Conservation (phyloP, 2,888 invertebrate species). For the Pterobdella sp. region DNA sequence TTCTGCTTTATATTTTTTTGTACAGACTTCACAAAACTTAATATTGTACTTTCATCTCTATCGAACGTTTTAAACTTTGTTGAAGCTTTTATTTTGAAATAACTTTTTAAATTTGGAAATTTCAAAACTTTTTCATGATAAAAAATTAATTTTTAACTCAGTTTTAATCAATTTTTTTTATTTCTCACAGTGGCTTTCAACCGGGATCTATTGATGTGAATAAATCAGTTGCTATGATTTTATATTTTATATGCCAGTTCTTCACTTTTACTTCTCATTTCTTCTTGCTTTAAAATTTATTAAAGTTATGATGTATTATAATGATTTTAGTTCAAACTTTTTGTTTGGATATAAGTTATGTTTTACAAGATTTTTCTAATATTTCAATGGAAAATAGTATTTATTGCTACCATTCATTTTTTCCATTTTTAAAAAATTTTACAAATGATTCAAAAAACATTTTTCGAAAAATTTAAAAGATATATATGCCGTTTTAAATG, state of each 20-base stretch:
- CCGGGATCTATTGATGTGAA: neutral
- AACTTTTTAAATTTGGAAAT: too few relatives aligned
- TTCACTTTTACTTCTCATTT: neutral
- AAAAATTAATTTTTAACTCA: too few relatives aligned
- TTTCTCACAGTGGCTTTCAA: constrained; percentile 2
- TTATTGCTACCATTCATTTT: neutral
- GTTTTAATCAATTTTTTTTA: too few relatives aligned
- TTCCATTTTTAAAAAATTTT: neutral
- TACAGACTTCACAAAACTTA: too few relatives aligned
- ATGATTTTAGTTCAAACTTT: neutral
- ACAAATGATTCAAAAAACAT: neutral
- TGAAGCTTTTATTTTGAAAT: too few relatives aligned
- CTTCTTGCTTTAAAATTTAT: neutral
- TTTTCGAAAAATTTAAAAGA: neutral
- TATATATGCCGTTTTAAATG: neutral
- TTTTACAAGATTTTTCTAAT: neutral
- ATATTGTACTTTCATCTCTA: too few relatives aligned
- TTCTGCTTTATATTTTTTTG: too few relatives aligned
- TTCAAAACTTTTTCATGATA: too few relatives aligned
- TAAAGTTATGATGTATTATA: neutral
- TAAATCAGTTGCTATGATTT: neutral
- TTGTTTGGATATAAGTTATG: neutral
- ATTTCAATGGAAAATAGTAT: neutral
- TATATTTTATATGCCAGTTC: neutral
- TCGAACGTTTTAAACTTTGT: too few relatives aligned